phyloP scores from a whole-genome alignment of 2,113 vertebrate genomes.

The Turdus rufiventris region DNA sequence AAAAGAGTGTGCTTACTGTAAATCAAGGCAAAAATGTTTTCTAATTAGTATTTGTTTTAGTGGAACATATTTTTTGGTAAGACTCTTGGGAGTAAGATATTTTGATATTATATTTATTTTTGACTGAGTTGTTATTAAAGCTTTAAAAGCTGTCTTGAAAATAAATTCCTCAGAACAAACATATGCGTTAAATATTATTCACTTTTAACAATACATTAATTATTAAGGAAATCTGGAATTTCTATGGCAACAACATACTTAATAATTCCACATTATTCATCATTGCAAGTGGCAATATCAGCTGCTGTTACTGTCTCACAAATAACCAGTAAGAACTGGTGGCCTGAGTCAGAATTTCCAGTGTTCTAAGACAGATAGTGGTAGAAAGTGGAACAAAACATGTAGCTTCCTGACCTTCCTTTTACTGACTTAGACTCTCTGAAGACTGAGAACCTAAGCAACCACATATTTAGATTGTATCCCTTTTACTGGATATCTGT shows the following conservation, averaged over 20 bases:
- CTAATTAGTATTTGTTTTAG: not conserved
- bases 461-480: not conserved
- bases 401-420: not conserved
- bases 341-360: not conserved
- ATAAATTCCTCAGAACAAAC: not conserved
- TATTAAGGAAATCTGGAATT: slow-evolving; percentile 56
- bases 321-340: not conserved
- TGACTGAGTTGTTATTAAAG: not conserved
- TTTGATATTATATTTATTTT: not conserved
- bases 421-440: not conserved
- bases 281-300: not conserved
- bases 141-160: slow-evolving; percentile 3
- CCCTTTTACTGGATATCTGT: not conserved
- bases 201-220: slow-evolving; percentile 56
- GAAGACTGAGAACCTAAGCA: not conserved
- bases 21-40: not conserved
- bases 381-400: not conserved
- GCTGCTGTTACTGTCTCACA: not conserved
- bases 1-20: not conserved
- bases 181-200: slow-evolving; percentile 15
- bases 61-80: not conserved
- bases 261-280: slow-evolving; percentile 7
- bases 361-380: not conserved
- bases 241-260: slow-evolving; percentile 34
- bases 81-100: not conserved